These are phyloP conservation scores for Helicoverpa zea DNA, from an alignment of 1,140 invertebrate genomes.

Conservation along the genomic window DNA sequence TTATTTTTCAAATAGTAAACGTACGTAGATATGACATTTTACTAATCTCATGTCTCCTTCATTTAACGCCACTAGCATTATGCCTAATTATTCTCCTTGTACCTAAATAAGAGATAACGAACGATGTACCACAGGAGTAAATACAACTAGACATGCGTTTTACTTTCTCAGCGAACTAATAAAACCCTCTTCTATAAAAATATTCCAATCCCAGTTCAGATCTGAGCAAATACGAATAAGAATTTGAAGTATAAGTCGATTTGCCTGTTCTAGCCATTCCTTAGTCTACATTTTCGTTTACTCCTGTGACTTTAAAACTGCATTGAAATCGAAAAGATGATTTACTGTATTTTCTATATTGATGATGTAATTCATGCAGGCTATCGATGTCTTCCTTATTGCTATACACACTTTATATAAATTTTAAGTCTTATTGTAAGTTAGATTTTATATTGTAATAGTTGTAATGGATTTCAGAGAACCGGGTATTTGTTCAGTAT, in stretches of 20 bases:
- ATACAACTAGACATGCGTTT: background rate
- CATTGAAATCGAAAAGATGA: slow-evolving; percentile 42
- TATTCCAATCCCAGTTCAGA: too few species aligned
- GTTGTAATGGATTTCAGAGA: slow-evolving; percentile 9
- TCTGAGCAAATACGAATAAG: slow-evolving; percentile 12
- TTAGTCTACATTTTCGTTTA: background rate
- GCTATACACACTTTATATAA: slow-evolving; percentile 84
- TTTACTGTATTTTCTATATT: slow-evolving; percentile 73
- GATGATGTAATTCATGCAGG: slow-evolving; percentile 82
- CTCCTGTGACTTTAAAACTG: slow-evolving; percentile 29
- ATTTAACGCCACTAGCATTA: background rate
- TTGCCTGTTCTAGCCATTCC: slow-evolving; percentile 6
- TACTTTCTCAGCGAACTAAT: background rate
- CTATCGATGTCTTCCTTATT: slow-evolving; percentile 86
- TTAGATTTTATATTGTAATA: slow-evolving; percentile 74
- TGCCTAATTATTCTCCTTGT: background rate
- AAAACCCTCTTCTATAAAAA: background rate
- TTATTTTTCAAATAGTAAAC: too few species aligned
- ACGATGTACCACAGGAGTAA: slow-evolving; percentile 3
- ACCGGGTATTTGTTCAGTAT: slow-evolving; percentile 45
- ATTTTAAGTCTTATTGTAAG: slow-evolving; percentile 77
- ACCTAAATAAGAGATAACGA: slow-evolving; percentile 3
- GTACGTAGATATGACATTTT: background rate
- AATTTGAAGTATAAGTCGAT: background rate
- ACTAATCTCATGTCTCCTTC: background rate